Base-by-base conservation (phyloP, 2,113 vertebrate genomes). In the Melanostigma gelatinosum region DNA sequence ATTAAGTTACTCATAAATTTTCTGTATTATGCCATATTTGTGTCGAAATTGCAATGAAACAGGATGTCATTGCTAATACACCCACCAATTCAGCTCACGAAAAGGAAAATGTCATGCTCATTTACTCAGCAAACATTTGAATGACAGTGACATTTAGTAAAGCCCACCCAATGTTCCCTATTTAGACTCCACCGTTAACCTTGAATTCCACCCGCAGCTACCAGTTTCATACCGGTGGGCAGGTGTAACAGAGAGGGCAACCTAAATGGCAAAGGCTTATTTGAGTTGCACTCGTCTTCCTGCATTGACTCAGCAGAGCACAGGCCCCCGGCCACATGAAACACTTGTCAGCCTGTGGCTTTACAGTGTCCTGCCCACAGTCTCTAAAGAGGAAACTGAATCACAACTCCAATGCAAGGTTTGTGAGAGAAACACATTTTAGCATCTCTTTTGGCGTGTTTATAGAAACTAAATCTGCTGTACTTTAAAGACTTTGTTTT, bases 341-440 rank as follows among this genome's bases (percentile, higher is more conserved):
- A 91, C 68, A 81, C 74, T 83, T 79, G 82, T 89, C 84, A 91
- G 77, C 70, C 63, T 88, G 85, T 86, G 90, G 88, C 87, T 89
- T 90, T 91, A 89, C 87, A 91, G 88, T 88, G 88, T 83, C 81
- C 89, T 86, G 40, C 92, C 94, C 89, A 91, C 93, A 90, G 62
- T 52, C 86, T 90, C 85, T 71, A 83, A 79, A 90, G 84, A 92
- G 92, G 93, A 95, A 94, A 92, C 78, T 94, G 91, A 94, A 90
- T 94, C 93, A 94, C 88, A 85, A 60, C 75, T 80, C 50, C 52
- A 89, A 87, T 55, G 70, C 63, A 74, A 61, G 62, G 40, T 76
- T 57, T 82, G 46, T 66, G 46, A 84, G 62, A 79, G 36, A 80
- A 65, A 72, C 42, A 57, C n/a, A 62, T 50, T 80, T 48, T 11